Base-by-base conservation (phyloP, 2,797 vertebrate species). In the Peromyscus nudipes region DNA sequence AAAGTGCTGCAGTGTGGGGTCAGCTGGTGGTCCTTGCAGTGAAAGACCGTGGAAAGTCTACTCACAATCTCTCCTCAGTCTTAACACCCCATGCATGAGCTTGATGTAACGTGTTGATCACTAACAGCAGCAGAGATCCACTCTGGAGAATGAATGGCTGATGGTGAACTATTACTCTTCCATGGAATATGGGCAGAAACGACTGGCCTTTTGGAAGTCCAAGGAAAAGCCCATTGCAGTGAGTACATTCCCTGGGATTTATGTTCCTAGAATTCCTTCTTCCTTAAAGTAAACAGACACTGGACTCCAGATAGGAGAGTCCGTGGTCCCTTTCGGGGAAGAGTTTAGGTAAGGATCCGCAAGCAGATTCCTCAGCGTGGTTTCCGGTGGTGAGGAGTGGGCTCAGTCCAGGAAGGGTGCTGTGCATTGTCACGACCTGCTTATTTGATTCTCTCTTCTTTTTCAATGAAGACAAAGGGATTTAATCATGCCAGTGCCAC, bases 81-180 rank as follows among this genome's bases (percentile, higher is more conserved):
- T 60, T 73, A 73, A 80, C 89, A 71, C 5, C 27, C 37, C 19
- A 21, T 10, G n/a, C 17, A 55, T 8, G 31, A 87, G 12, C 96
- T 92, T 95, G 95, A 57, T 46, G 85, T 84, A 90, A 91, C 55
- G 27, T 91, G 65, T 31, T 92, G 82, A 89, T 77, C 92, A 92
- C 21, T 6, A 64, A 31, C n/a, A 95, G 83, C 37, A 81, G 83
- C 64, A 43, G 76, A 77, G 67, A n/a, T 65, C 1, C 10, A 73
- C 52, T 29, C 55, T 64, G 87, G 57, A 84, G 91, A 95, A 80
- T 34, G 13, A 3, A 11, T 5, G 52, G 37, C 46, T 31, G 52
- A n/a, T 27, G 14, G 12, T 31, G 37, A 92, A 16, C 76, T 55
- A 2, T 75, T 21, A 6, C 37, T 81, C 46, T 21, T 14, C 43